Evolutionary conservation across 2,888 invertebrate species (phyloP).

Genomic region (Dolichomitus sp.): DNA sequence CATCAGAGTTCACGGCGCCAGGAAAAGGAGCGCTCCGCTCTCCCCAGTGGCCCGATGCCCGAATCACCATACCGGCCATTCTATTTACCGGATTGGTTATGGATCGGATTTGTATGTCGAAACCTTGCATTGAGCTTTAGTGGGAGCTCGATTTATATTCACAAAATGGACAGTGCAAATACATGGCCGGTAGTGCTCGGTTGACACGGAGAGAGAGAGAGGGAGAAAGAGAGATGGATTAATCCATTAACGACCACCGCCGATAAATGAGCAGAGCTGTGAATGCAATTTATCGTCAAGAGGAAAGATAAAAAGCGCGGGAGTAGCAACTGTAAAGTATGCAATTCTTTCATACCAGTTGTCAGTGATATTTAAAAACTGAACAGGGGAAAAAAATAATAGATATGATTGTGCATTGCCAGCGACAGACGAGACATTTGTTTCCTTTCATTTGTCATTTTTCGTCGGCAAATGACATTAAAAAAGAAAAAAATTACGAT

Average conservation of each 20-base stretch:
- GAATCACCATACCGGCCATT: slow-evolving; percentile 21
- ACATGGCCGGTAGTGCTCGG: slow-evolving; percentile 36
- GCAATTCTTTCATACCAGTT: neutral
- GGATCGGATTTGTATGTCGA: slow-evolving; percentile 63
- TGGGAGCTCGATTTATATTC: slow-evolving; percentile 34
- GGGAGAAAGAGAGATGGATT: slow-evolving; percentile 37
- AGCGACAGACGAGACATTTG: neutral
- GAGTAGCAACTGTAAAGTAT: neutral
- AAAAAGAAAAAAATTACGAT: too few relatives aligned
- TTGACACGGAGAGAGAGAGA: slow-evolving; percentile 32
- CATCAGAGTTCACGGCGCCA: slow-evolving; percentile 58
- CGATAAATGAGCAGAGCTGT: slow-evolving; percentile 52
- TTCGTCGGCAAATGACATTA: too few relatives aligned
- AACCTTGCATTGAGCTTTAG: slow-evolving; percentile 8
- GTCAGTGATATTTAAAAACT: neutral
- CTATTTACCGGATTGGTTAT: slow-evolving; percentile 65
- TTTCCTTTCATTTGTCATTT: too few relatives aligned
- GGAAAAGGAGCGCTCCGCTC: slow-evolving; percentile 26
- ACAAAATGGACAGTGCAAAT: slow-evolving; percentile 59
- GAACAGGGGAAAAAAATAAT: neutral
- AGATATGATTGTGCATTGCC: neutral
- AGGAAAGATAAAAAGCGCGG: neutral
- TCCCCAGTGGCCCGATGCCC: neutral
- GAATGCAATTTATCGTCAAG: slow-evolving; percentile 18
- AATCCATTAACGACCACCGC: slow-evolving; percentile 49